Conservation (phyloP, 2,113 vertebrate genomes). For the Mormyrus lacerda region DNA sequence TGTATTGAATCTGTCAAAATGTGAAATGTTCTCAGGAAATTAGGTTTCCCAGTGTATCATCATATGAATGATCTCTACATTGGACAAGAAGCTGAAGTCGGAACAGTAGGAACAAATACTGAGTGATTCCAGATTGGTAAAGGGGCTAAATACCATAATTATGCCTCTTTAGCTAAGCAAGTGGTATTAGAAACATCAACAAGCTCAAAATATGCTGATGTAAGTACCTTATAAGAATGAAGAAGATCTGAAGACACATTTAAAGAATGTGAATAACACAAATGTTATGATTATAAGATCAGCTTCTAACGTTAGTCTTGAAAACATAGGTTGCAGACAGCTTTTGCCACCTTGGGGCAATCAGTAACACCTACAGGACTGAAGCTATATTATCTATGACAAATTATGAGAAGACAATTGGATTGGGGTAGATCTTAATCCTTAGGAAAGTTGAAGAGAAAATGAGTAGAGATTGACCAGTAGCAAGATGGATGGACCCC, state of each 20-base stretch:
- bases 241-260: not conserved
- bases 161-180: not conserved
- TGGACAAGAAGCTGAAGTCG: not conserved
- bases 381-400: not conserved
- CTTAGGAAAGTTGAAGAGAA: not conserved
- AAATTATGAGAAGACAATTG: not conserved
- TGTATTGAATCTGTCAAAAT: not conserved
- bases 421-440: not conserved
- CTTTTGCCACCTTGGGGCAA: not conserved
- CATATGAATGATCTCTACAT: not conserved
- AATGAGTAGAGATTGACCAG: not conserved
- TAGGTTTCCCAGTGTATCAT: not conserved
- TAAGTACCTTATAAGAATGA: not conserved
- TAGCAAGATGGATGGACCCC: not conserved
- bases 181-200: not conserved
- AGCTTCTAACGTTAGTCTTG: not conserved
- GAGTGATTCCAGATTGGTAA: not conserved
- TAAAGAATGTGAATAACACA: not conserved
- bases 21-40: not conserved
- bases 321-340: not conserved
- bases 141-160: not conserved
- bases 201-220: not conserved
- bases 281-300: not conserved
- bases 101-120: not conserved
- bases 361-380: not conserved